Base-by-base conservation (phyloP, 2,888 invertebrate genomes). In the Peribatodes rhomboidaria region DNA sequence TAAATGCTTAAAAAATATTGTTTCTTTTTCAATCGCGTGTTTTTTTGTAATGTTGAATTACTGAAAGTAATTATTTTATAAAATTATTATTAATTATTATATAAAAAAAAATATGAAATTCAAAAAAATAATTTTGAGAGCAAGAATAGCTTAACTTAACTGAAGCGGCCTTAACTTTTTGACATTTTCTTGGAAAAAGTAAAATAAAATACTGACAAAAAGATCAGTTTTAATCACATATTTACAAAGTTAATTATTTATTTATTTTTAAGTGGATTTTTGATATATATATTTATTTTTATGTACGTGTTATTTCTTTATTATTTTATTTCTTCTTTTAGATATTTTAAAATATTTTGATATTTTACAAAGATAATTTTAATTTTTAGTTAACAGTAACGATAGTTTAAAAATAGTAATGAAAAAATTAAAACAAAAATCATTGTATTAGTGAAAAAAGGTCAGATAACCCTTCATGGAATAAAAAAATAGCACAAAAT, bases 401-500 rank as follows among this genome's bases (percentile, higher is more conserved):
- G 6, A 14, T 31, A 46, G 27, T 9, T 9, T 1, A 42, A 18
- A 42, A 10, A 2, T 10, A 42, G 6, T 13, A 20, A 8, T 8
- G 22, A 7, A 20, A 18, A 13, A 20, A 20, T 1, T 6, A 13
- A 44, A 13, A 6, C n/a, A n/a, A 3, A n/a, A 22, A 35, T 14
- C n/a, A 20, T 6, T 9, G 9, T 16, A 11, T 35, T n/a, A 10
- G 2, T 14, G 16, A 3, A 31, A 16, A 35, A 49, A 55, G 61
- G 54, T 41, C 6, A 47, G 27, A 61, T 14, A 1, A n/a, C 61
- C 61, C 61, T 61, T 13, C 0, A 22, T 22, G 0, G 20, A 18
- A 39, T 35, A n/a, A 35, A 22, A 37, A 50, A 11, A 67, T 60
- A 62, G 9, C 22, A n/a, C 22, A 53, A 22, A 41, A 11, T 53